These are phyloP conservation scores for Epirrhoe tristata DNA, from an alignment of 2,888 invertebrate species.

Conservation along the genomic window DNA sequence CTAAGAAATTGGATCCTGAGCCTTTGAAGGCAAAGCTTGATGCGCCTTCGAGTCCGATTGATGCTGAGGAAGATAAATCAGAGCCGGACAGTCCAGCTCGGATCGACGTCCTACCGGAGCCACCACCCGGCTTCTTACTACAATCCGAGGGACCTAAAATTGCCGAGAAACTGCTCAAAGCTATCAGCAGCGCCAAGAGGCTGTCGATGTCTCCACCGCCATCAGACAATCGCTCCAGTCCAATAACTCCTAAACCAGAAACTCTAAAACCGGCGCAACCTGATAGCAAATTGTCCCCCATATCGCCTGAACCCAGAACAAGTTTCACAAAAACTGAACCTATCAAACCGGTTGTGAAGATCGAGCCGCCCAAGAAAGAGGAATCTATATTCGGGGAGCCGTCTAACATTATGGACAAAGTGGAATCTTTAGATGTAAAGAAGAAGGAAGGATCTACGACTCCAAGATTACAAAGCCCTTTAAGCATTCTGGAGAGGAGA, in stretches of 20 bases:
- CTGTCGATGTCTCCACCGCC: constrained; percentile 79
- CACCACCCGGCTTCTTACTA: constrained; percentile 76
- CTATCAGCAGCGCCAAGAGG: constrained; percentile 84
- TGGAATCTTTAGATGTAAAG: constrained; percentile 67
- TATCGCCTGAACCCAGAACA: constrained; percentile 56
- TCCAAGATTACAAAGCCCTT: constrained; percentile 71
- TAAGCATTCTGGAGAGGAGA: constrained; percentile 71
- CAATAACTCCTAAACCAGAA: constrained; percentile 66
- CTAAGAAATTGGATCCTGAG: constrained; percentile 60
- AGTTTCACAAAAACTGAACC: constrained; percentile 51
- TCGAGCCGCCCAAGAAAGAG: constrained; percentile 61
- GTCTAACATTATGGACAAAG: constrained; percentile 69
- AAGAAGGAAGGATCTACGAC: constrained; percentile 70
- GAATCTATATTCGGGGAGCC: constrained; percentile 77
- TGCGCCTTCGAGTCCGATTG: constrained; percentile 73
- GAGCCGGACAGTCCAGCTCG: constrained; percentile 80
- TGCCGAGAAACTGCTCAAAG: constrained; percentile 87
- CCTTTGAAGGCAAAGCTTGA: constrained; percentile 60
- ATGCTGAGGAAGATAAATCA: constrained; percentile 80
- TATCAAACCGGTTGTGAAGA: constrained; percentile 56
- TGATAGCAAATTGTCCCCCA: constrained; percentile 57
- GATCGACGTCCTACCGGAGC: constrained; percentile 80
- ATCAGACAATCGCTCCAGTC: constrained; percentile 59
- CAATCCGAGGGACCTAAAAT: constrained; percentile 85
- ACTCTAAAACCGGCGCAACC: constrained; percentile 54